Percentiles rank a stretch among this genome's conserved stretches.
Evolutionary conservation across 2,888 invertebrate species (phyloP).

Genomic region (Lasioglossum leucozonium): DNA sequence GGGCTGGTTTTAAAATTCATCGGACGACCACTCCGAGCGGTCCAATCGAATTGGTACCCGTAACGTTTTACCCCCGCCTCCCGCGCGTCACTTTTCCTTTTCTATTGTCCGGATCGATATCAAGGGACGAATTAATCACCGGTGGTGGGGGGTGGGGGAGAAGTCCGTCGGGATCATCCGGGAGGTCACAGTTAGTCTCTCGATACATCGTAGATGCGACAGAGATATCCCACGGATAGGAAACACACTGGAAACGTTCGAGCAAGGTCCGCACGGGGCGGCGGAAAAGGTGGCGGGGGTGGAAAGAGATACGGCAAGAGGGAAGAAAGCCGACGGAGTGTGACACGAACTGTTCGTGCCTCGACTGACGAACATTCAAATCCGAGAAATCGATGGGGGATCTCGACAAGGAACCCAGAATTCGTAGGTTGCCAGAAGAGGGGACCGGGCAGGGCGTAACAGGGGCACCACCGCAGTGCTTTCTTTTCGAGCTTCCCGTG

Average conservation of each 20-base stretch:
- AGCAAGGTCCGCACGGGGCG: not conserved
- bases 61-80: not conserved
- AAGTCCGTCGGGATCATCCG: not conserved
- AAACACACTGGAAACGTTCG: slow-evolving; percentile 6
- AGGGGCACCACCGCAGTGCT: not conserved
- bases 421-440: slow-evolving; percentile 15
- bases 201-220: slow-evolving; percentile 34
- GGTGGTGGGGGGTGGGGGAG: not conserved
- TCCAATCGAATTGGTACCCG: not conserved
- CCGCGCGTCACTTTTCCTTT: slow-evolving; percentile 8
- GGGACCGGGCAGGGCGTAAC: not conserved
- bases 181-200: not conserved
- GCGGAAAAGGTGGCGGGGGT: not conserved
- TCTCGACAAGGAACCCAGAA: slow-evolving; percentile 41
- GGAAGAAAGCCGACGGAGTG: slow-evolving; percentile 68
- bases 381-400: slow-evolving; percentile 71
- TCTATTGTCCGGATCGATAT: slow-evolving; percentile 25
- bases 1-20: slow-evolving; percentile 15
- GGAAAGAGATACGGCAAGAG: slow-evolving; percentile 43
- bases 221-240: slow-evolving; percentile 25
- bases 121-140: slow-evolving; percentile 57
- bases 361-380: slow-evolving; percentile 74
- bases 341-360: slow-evolving; percentile 74
- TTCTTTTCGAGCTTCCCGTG: slow-evolving; percentile 22
- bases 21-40: slow-evolving; percentile 18